Conservation (phyloP, 37 sponge, comb jelly and placozoan genomes). For the Agelas oroides region DNA sequence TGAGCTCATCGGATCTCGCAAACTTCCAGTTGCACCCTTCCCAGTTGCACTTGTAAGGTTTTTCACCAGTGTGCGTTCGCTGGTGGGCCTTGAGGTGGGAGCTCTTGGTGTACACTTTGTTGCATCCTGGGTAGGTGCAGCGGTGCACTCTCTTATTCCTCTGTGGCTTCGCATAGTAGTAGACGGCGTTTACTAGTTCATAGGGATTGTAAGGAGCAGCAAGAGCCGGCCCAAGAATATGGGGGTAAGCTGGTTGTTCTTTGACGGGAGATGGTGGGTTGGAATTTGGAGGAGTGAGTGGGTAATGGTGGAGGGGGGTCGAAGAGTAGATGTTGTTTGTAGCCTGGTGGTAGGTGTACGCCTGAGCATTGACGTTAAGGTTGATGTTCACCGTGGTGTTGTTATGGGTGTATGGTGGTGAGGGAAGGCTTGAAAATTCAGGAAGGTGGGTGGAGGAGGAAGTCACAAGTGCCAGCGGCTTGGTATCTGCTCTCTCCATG, state of each 20-base stretch:
- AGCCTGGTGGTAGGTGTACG: constrained; percentile 50
- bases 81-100: constrained; percentile 98
- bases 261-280: constrained; percentile 76
- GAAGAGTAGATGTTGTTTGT: constrained; percentile 13
- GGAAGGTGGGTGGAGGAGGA: constrained; percentile 2
- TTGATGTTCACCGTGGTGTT: constrained; percentile 42
- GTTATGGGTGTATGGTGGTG: constrained; percentile 46
- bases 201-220: constrained; percentile 48
- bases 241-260: constrained; percentile 52
- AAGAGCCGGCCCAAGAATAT: constrained; percentile 5
- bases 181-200: constrained; percentile 65
- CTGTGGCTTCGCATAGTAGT: constrained; percentile 78
- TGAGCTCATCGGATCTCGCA: constrained; percentile 97
- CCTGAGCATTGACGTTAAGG: constrained; percentile 68
- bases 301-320: constrained; percentile 60
- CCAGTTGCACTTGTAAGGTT: constrained; percentile 98
- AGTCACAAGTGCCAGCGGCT: neutral
- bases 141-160: constrained; percentile 92
- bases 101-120: constrained; percentile 98
- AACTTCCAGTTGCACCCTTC: constrained; percentile 98
- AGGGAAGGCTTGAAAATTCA: constrained; percentile 42
- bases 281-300: constrained; percentile 67
- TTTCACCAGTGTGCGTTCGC: constrained; percentile 98
- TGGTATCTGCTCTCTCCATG: neutral
- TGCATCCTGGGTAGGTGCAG: constrained; percentile 93